phyloP scores from a whole-genome alignment of 2,113 vertebrate species.

The Orcinus orca region DNA sequence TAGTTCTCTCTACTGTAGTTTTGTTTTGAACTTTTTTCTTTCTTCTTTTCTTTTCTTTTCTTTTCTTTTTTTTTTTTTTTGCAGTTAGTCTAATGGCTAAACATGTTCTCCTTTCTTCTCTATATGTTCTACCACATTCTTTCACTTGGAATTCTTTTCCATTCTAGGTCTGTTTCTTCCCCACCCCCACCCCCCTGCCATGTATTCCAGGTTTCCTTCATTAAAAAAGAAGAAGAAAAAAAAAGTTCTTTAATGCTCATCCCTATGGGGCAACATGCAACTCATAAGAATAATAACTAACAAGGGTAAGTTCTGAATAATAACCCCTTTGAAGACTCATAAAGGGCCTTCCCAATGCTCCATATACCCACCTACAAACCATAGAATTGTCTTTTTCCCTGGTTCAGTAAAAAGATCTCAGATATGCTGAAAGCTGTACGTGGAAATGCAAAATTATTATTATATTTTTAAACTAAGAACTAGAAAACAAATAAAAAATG shows the following conservation, averaged over 20 bases:
- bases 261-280: not conserved
- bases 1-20: not conserved
- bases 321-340: not conserved
- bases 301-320: not conserved
- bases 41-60: not conserved
- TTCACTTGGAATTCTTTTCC: not conserved
- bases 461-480: not conserved
- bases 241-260: not conserved
- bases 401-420: not conserved
- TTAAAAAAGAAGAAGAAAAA: not conserved
- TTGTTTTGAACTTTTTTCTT: not conserved
- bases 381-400: not conserved
- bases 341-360: not conserved
- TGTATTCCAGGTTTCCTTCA: not conserved
- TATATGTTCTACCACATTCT: not conserved
- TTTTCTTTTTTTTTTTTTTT: not conserved
- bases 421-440: not conserved
- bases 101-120: not conserved
- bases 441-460: not conserved
- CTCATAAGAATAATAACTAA: not conserved
- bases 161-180: not conserved
- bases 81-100: not conserved
- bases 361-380: not conserved
- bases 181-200: not conserved
- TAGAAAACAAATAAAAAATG: not conserved